A percentile compares a stretch with the other conserved stretches of the same genome.
Evolutionary conservation across 2,797 vertebrate species (phyloP).

Genomic region (Falco columbarius): DNA sequence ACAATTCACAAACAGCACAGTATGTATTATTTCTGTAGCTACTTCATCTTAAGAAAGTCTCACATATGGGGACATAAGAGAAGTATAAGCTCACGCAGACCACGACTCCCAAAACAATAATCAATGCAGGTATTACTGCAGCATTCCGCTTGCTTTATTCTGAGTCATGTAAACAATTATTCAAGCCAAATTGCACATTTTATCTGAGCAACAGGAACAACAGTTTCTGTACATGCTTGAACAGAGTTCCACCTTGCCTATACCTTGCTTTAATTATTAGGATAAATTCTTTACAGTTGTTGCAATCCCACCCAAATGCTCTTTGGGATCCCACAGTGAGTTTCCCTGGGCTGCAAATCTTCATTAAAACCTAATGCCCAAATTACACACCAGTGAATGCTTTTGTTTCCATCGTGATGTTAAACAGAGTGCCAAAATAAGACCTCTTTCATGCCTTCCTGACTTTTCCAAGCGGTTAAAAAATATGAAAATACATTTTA

Average conservation of each 20-base stretch:
- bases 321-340: not conserved
- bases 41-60: not conserved
- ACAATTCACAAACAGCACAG: not conserved
- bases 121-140: not conserved
- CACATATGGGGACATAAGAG: not conserved
- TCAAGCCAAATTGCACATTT: constrained; percentile 10
- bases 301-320: not conserved
- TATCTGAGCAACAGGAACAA: not conserved
- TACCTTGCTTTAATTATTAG: constrained; percentile 44
- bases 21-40: not conserved
- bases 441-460: not conserved
- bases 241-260: not conserved
- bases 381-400: not conserved
- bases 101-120: not conserved
- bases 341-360: not conserved
- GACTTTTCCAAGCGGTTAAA: not conserved
- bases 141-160: constrained; percentile 11
- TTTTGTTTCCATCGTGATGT: not conserved
- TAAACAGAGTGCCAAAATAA: not conserved
- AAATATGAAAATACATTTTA: not conserved
- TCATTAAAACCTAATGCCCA: constrained; percentile 1
- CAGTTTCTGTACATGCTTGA: not conserved
- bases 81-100: not conserved
- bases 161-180: constrained; percentile 42
- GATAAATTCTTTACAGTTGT: constrained; percentile 42